Evolutionary conservation across 2,888 invertebrate species (phyloP).

Genomic region (Epistrophe eligans): DNA sequence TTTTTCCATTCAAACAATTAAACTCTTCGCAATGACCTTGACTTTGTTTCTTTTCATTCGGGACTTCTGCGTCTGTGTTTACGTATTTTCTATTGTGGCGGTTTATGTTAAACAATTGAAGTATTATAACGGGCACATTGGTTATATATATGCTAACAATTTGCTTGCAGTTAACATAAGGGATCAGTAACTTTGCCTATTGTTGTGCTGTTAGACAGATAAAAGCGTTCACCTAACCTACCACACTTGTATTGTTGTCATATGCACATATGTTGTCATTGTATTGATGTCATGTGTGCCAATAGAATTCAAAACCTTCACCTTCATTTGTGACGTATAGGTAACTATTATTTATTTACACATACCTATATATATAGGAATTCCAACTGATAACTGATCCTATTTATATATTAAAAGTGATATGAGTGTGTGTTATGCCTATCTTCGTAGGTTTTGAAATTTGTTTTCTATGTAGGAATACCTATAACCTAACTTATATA

Average conservation of each 20-base stretch:
- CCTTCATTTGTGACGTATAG: constrained; percentile 60
- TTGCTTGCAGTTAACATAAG: constrained; percentile 72
- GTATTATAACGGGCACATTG: constrained; percentile 73
- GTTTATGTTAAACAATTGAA: constrained; percentile 77
- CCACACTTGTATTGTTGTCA: constrained; percentile 67
- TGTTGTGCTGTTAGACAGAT: constrained; percentile 71
- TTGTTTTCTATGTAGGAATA: neutral
- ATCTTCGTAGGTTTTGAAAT: neutral
- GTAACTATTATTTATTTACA: neutral
- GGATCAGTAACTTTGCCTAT: constrained; percentile 70
- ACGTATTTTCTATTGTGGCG: constrained; percentile 76
- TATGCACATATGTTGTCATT: constrained; percentile 51
- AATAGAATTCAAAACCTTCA: constrained; percentile 66
- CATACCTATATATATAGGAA: constrained; percentile 10
- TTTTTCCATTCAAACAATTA: constrained; percentile 82
- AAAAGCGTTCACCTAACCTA: constrained; percentile 69
- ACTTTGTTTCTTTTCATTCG: constrained; percentile 82
- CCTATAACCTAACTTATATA: neutral
- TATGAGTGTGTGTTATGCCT: neutral
- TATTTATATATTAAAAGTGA: constrained; percentile 30
- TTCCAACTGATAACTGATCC: constrained; percentile 46
- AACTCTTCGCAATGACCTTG: constrained; percentile 84
- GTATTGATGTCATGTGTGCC: constrained; percentile 48
- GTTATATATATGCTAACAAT: constrained; percentile 70
- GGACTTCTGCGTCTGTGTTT: constrained; percentile 76